A percentile compares a stretch with the other conserved stretches of the same genome.
Conservation (phyloP, 2,888 invertebrate genomes). For the Rambutsinella grinnellia region DNA sequence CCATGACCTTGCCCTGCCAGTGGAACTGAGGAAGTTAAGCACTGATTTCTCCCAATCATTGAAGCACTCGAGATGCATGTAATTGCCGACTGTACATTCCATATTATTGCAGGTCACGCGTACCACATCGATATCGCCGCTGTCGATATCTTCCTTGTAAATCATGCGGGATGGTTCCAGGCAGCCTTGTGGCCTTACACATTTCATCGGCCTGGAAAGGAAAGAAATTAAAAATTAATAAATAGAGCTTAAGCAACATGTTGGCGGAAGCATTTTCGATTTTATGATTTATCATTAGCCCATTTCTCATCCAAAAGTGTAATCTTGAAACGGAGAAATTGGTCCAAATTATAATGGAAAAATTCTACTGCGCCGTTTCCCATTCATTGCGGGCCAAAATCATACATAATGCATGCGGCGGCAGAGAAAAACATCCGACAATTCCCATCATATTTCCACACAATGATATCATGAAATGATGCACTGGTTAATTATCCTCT, state of each 20-base stretch:
- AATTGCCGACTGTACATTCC: slow-evolving; percentile 87
- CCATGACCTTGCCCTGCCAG: slow-evolving; percentile 94
- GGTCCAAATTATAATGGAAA: not conserved
- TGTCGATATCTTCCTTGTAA: slow-evolving; percentile 76
- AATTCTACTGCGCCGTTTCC: not conserved
- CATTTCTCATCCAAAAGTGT: not conserved
- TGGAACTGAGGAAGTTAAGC: slow-evolving; percentile 88
- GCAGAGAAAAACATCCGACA: no score
- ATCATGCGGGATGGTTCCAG: slow-evolving; percentile 72
- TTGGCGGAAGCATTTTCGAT: not conserved
- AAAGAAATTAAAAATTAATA: not conserved
- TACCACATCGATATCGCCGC: slow-evolving; percentile 78
- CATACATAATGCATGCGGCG: no score
- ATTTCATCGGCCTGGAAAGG: slow-evolving; percentile 57
- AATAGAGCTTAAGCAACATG: not conserved
- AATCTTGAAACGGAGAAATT: not conserved
- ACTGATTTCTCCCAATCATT: slow-evolving; percentile 94
- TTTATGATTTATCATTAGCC: slow-evolving; percentile 1
- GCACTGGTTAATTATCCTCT: no score
- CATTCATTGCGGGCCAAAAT: no score
- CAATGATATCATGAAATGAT: no score
- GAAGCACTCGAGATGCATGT: slow-evolving; percentile 97
- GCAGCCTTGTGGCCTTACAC: slow-evolving; percentile 69
- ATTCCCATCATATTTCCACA: no score
- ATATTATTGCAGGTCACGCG: slow-evolving; percentile 96